A percentile compares a stretch with the other conserved stretches of the same genome.
Conservation (phyloP, 1,140 invertebrate species). For the Vanessa tameamea region DNA sequence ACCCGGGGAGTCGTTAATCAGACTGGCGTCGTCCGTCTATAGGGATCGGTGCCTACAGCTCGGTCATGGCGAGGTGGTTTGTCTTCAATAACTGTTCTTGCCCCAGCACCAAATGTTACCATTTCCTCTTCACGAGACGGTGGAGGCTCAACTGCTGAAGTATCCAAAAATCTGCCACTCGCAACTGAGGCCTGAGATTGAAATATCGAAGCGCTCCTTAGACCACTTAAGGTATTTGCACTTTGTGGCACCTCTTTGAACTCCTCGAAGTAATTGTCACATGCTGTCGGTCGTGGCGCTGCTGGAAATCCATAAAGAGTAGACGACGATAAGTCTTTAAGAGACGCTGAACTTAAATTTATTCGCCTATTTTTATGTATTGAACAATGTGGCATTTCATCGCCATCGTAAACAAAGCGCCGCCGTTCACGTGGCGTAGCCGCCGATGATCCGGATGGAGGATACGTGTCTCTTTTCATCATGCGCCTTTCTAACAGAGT, state of each 20-base stretch:
- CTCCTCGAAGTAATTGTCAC: constrained; percentile 75
- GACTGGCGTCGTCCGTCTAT: constrained; percentile 72
- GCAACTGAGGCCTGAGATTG: constrained; percentile 73
- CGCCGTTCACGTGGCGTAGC: constrained; percentile 75
- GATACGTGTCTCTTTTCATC: constrained; percentile 76
- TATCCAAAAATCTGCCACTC: constrained; percentile 70
- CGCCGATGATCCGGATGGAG: constrained; percentile 75
- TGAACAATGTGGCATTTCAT: constrained; percentile 73
- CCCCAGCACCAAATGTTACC: constrained; percentile 69
- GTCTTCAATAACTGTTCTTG: constrained; percentile 47
- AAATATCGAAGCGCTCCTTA: constrained; percentile 75
- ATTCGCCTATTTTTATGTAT: constrained; percentile 77
- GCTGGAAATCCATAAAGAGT: constrained; percentile 81
- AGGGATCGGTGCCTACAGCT: constrained; percentile 70
- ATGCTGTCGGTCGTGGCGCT: constrained; percentile 73
- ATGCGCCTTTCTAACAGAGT: constrained; percentile 70
- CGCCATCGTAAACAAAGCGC: constrained; percentile 80
- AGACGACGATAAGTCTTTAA: constrained; percentile 82
- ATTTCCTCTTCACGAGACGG: constrained; percentile 72
- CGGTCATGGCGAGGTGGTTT: constrained; percentile 63
- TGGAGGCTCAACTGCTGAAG: constrained; percentile 66
- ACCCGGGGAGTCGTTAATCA: constrained; percentile 60
- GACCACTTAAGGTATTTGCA: constrained; percentile 72
- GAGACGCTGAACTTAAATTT: constrained; percentile 78
- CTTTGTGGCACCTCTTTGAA: constrained; percentile 77